Evolutionary conservation across 2,797 vertebrate species (phyloP).

Genomic region (Saxicola maurus): DNA sequence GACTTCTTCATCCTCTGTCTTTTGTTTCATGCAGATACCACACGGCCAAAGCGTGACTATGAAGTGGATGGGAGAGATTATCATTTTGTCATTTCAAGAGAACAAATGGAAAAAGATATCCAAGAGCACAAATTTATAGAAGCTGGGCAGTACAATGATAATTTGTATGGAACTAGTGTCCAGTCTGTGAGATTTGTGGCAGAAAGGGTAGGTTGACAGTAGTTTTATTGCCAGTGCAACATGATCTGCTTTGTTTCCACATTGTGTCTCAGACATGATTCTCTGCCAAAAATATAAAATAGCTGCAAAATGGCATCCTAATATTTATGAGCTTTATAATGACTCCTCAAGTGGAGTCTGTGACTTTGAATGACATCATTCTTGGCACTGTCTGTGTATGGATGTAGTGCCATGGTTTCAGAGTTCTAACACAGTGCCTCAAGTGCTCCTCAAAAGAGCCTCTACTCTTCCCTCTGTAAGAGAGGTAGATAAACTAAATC

Average conservation of each 20-base stretch:
- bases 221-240: not conserved
- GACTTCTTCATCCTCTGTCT: not conserved
- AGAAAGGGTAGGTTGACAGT: constrained; percentile 83
- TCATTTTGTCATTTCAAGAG: constrained; percentile 92
- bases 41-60: constrained; percentile 90
- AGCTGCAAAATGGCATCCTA: not conserved
- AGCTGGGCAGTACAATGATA: constrained; percentile 97
- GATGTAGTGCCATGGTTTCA: not conserved
- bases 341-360: not conserved
- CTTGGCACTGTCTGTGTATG: not conserved
- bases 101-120: constrained; percentile 98
- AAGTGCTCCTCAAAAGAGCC: not conserved
- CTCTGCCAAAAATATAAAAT: not conserved
- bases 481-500: not conserved
- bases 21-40: constrained; percentile 81
- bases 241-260: not conserved
- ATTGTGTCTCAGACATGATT: not conserved
- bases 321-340: not conserved
- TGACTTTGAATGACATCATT: not conserved
- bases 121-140: constrained; percentile 99
- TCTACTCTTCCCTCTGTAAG: not conserved
- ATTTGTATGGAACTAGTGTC: constrained; percentile 95
- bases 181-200: constrained; percentile 96
- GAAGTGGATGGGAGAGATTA: constrained; percentile 96
- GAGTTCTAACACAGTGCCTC: not conserved